phyloP scores from a whole-genome alignment of 2,797 vertebrate genomes.

The Sardinella longiceps region DNA sequence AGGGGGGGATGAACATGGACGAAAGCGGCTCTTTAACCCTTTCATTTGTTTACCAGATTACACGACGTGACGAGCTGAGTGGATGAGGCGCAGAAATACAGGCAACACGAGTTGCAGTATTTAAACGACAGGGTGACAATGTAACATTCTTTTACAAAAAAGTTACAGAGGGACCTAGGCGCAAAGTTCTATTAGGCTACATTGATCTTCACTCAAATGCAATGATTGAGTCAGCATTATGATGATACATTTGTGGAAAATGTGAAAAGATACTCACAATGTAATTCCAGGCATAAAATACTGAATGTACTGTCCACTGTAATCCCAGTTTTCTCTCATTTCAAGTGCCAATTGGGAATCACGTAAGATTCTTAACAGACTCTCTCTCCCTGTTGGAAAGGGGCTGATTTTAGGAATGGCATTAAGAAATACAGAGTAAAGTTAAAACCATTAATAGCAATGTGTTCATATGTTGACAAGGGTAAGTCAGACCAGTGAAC shows the following conservation, averaged over 20 bases:
- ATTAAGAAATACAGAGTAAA: no score
- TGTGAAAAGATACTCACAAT: not conserved
- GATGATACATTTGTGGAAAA: not conserved
- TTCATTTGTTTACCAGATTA: constrained; percentile 25
- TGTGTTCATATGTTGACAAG: not conserved
- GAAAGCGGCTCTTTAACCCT: constrained; percentile 50
- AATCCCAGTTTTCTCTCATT: no score
- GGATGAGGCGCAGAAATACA: not conserved
- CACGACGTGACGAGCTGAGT: not conserved
- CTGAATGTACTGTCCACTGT: no score
- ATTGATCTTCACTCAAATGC: not conserved
- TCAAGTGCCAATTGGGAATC: not conserved
- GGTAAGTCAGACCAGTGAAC: not conserved
- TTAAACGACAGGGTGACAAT: not conserved
- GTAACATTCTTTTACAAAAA: not conserved
- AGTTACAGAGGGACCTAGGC: not conserved
- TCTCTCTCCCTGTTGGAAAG: not conserved
- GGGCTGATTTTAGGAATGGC: not conserved
- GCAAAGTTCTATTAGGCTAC: not conserved
- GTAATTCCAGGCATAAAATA: not conserved
- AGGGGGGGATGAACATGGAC: constrained; percentile 19
- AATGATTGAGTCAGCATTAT: not conserved
- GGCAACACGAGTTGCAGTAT: not conserved
- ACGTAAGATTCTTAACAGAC: not conserved
- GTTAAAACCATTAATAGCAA: not conserved